Base-by-base conservation (phyloP, 2,888 invertebrate genomes). In the Parnassius smintheus region DNA sequence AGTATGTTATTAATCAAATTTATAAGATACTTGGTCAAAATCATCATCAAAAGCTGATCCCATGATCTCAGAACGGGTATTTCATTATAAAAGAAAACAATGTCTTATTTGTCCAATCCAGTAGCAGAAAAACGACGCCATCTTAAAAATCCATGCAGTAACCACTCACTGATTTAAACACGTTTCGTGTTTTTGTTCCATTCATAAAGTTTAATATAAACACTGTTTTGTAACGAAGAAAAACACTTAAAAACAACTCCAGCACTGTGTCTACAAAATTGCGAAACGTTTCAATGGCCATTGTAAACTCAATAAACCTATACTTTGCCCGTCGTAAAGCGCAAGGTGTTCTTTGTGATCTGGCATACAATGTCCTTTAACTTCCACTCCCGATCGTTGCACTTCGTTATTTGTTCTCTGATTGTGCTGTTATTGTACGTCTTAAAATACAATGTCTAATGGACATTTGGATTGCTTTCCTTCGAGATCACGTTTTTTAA, bases 271-370 rank as follows among this genome's bases (percentile, higher is more conserved):
- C 65, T 67, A 65, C 57, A 64, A 67, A 63, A 66, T 69, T 69
- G 65, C 66, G 65, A 64, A 61, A 68, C 66, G 66, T 65, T 65
- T 72, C 72, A 72, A 74, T 73, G 65, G 66, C 67, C 67, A 72
- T 74, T 75, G 70, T 74, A 70, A 66, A 63, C 58, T 59, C 68
- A 65, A 68, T 72, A 68, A 74, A 71, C 70, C 71, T 70, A 72
- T 74, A 78, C 69, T 81, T 77, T 73, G 71, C 22, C 65, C 68
- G 63, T 72, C 79, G 70, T 76, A 76, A 76, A 76, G 66, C 67
- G 59, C 67, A 68, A 70, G 64, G 52, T 52, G 61, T 53, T 56
- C 67, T 65, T 70, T 70, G 67, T 69, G 69, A 69, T 66, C 65
- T 50, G 59, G 45, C 56, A 50, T 57, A 59, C 64, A 63, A 64